Evolutionary conservation across 2,113 vertebrate species (phyloP).

Genomic region (Nannobrachium achirus): DNA sequence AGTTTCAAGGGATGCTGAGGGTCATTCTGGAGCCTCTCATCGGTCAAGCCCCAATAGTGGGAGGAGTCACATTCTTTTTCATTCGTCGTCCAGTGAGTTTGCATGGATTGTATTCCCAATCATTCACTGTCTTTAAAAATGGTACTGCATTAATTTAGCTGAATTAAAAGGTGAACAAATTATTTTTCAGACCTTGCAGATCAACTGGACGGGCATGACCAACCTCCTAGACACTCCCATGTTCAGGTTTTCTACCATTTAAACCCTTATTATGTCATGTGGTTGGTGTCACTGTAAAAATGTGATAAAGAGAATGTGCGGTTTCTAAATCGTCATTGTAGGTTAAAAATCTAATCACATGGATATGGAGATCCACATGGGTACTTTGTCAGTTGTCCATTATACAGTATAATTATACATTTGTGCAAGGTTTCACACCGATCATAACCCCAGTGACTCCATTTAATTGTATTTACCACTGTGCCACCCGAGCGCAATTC

Average conservation of each 20-base stretch:
- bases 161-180: not conserved
- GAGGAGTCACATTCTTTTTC: slow-evolving; percentile 94
- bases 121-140: not conserved
- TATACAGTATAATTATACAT: no score
- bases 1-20: slow-evolving; percentile 89
- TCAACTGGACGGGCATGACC: slow-evolving; percentile 96
- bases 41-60: slow-evolving; percentile 87
- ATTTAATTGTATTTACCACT: no score
- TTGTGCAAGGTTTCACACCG: no score
- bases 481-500: no score
- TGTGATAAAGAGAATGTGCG: no score
- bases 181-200: slow-evolving; percentile 76
- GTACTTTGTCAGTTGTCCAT: no score
- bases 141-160: not conserved
- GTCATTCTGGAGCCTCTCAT: slow-evolving; percentile 92
- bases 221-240: slow-evolving; percentile 91
- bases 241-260: slow-evolving; percentile 80
- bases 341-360: no score
- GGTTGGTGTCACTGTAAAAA: no score
- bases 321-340: no score
- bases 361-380: no score
- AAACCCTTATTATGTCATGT: not conserved
- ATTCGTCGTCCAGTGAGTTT: slow-evolving; percentile 91
- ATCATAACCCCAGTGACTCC: no score
- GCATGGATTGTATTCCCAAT: not conserved